A percentile compares a stretch with the other conserved stretches of the same genome.
These are phyloP conservation scores for Meleagris gallopavo DNA, from an alignment of 2,113 vertebrate species.

Conservation along the genomic window DNA sequence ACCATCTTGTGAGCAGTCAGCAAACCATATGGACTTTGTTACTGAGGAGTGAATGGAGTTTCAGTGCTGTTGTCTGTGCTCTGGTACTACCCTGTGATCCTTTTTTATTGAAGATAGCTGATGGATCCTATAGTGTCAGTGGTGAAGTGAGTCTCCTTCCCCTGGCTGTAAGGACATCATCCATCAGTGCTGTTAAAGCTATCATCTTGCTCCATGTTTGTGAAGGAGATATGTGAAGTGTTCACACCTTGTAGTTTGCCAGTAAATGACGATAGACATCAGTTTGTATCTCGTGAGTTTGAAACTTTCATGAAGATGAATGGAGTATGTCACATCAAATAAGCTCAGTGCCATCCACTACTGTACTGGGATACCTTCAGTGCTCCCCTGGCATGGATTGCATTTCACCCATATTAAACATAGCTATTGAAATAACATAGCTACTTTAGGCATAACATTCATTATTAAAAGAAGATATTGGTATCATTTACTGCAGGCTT, in stretches of 20 bases:
- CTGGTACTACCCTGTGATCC: background rate
- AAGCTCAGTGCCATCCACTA: constrained; percentile 2
- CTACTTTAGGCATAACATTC: background rate
- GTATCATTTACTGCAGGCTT: background rate
- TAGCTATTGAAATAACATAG: background rate
- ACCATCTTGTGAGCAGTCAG: background rate
- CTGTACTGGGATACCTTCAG: background rate
- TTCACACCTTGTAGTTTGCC: constrained; percentile 39
- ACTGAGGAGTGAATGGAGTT: background rate
- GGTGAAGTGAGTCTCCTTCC: constrained; percentile 22
- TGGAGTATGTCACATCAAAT: constrained; percentile 56
- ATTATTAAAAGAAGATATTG: background rate
- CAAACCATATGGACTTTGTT: background rate
- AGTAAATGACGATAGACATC: constrained; percentile 51
- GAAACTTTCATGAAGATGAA: constrained; percentile 67
- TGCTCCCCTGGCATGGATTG: background rate
- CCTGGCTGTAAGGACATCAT: constrained; percentile 38
- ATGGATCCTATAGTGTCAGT: background rate
- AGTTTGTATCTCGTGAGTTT: constrained; percentile 46
- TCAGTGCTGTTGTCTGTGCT: background rate
- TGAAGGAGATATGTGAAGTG: constrained; percentile 7
- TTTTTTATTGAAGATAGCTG: constrained; percentile 13
- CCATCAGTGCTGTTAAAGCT: constrained; percentile 55
- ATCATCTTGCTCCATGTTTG: background rate
- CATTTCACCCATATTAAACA: background rate